phyloP scores from a whole-genome alignment of 2,113 vertebrate species.

The Camelus bactrianus region DNA sequence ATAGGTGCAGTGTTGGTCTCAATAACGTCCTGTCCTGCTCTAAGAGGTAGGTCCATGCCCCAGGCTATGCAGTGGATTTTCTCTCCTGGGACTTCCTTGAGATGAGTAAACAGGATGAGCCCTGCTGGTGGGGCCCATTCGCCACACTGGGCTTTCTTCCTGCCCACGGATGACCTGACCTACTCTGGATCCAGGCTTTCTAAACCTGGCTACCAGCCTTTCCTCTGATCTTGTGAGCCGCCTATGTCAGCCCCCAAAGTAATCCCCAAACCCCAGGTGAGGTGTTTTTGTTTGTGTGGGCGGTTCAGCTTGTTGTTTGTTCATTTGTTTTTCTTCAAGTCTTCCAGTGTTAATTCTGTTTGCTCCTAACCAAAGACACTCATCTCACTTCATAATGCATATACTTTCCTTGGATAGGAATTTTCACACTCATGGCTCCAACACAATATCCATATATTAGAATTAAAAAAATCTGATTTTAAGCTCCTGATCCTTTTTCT shows the following conservation, averaged over 20 bases:
- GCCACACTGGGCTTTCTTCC: neutral
- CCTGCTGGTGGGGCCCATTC: neutral
- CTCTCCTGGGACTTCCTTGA: neutral
- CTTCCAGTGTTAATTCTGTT: neutral
- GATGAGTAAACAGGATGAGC: neutral
- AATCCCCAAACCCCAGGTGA: neutral
- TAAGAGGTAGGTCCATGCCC: neutral
- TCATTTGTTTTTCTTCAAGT: neutral
- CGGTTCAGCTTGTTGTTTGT: neutral
- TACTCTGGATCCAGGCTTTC: neutral
- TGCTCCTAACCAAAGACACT: neutral
- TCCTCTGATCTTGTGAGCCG: neutral
- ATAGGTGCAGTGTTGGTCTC: neutral
- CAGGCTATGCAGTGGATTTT: neutral
- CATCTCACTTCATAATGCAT: neutral
- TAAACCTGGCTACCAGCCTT: neutral
- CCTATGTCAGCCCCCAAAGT: neutral
- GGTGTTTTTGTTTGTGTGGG: neutral
- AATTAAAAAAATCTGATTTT: slow-evolving; percentile 6
- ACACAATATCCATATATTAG: neutral
- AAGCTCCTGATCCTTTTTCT: neutral
- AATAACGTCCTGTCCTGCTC: neutral
- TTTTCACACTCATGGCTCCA: neutral
- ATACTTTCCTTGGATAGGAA: neutral
- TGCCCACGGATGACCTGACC: neutral